A percentile compares a stretch with the other conserved stretches of the same genome.
These are phyloP conservation scores for Oreochromis aureus DNA, from an alignment of 2,113 vertebrate genomes.

Conservation along the genomic window DNA sequence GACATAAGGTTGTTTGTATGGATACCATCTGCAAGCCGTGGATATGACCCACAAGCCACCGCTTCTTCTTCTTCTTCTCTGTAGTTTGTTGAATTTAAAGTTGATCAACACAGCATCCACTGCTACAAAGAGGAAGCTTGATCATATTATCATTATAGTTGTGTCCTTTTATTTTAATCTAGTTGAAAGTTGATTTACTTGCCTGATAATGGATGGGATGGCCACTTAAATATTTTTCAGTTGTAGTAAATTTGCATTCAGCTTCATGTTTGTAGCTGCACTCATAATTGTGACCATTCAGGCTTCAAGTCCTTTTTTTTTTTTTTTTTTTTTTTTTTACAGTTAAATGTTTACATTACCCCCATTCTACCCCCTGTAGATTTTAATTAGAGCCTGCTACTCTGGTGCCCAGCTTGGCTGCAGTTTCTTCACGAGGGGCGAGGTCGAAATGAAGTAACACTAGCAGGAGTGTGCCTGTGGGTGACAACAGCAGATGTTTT, in stretches of 20 bases:
- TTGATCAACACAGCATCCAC: background rate
- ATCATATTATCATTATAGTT: background rate
- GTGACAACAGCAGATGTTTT: constrained; percentile 14
- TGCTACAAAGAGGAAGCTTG: background rate
- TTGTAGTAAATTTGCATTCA: background rate
- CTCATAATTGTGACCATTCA: background rate
- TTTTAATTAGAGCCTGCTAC: constrained; percentile 29
- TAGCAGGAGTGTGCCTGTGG: background rate
- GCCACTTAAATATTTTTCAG: background rate
- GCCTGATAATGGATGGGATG: background rate
- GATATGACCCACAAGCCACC: background rate
- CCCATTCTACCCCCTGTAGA: background rate
- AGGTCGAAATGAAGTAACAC: background rate
- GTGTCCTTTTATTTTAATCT: background rate
- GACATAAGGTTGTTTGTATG: background rate
- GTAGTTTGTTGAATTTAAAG: background rate
- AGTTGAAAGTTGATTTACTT: background rate
- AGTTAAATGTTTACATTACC: constrained; percentile 10
- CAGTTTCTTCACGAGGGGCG: background rate
- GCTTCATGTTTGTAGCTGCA: background rate
- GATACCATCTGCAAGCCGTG: background rate
- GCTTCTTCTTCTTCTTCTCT: background rate
- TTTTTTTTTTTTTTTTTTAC: background rate
- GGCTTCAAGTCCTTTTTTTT: background rate
- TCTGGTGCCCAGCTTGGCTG: background rate